A percentile compares a stretch with the other conserved stretches of the same genome.
Conservation (phyloP, 2,888 invertebrate genomes). For the Orthosia gracilis region DNA sequence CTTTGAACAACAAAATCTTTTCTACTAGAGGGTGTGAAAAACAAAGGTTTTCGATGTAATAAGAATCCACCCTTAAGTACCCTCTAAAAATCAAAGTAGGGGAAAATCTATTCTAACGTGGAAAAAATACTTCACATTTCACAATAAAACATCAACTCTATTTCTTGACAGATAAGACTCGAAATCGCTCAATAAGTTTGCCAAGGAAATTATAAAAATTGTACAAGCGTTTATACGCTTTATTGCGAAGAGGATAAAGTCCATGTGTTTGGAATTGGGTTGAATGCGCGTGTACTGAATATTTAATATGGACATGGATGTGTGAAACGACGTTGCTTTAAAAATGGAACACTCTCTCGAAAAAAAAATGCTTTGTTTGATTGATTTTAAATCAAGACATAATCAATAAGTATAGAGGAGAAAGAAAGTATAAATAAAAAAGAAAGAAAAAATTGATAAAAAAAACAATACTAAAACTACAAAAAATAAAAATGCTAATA, state of each 20-base stretch:
- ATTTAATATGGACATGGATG: slow-evolving; percentile 70
- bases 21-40: slow-evolving; percentile 38
- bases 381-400: background rate
- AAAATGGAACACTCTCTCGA: slow-evolving; percentile 28
- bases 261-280: slow-evolving; percentile 28
- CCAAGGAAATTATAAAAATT: slow-evolving; percentile 28
- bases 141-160: slow-evolving; percentile 61
- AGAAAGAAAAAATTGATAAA: no score
- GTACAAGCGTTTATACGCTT: slow-evolving; percentile 42
- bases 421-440: no score
- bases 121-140: slow-evolving; percentile 34
- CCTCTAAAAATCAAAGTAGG: slow-evolving; percentile 63
- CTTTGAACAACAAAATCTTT: slow-evolving; percentile 45
- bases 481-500: no score
- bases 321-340: slow-evolving; percentile 12
- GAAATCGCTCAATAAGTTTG: slow-evolving; percentile 40
- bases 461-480: no score
- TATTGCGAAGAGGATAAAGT: slow-evolving; percentile 21
- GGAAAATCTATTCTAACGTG: slow-evolving; percentile 52
- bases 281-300: slow-evolving; percentile 72
- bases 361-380: no score
- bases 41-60: slow-evolving; percentile 53
- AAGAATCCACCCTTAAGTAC: slow-evolving; percentile 60
- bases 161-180: background rate
- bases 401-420: background rate